Percentiles rank a stretch among this genome's conserved stretches.
Evolutionary conservation across 2,888 invertebrate genomes (phyloP).

Genomic region (Anorthoa munda): DNA sequence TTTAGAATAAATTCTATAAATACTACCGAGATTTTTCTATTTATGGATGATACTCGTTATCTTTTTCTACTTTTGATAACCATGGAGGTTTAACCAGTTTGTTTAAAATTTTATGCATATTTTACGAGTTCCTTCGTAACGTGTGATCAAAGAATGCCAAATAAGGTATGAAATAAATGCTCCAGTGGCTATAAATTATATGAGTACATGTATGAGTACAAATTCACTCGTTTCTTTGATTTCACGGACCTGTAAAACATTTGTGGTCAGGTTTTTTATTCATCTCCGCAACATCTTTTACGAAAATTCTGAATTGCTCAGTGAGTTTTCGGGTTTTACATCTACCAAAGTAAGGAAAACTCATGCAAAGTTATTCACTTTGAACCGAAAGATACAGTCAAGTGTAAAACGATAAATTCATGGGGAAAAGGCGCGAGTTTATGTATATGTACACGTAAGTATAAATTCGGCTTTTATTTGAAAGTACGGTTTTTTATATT

Average conservation of each 20-base stretch:
- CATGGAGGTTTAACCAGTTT: neutral
- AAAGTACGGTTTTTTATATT: neutral
- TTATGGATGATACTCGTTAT: neutral
- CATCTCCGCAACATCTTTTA: slow-evolving; percentile 22
- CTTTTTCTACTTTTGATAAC: neutral
- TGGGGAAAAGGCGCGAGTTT: no score
- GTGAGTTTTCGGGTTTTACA: slow-evolving; percentile 26
- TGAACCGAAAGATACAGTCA: slow-evolving; percentile 13
- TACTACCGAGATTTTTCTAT: neutral
- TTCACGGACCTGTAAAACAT: slow-evolving; percentile 17
- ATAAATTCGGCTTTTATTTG: neutral
- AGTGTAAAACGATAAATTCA: slow-evolving; percentile 1
- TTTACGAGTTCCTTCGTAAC: slow-evolving; percentile 4
- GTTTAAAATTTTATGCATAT: slow-evolving; percentile 15
- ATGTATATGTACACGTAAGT: neutral
- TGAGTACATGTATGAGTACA: neutral
- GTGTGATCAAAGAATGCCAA: slow-evolving; percentile 36
- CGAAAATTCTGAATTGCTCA: slow-evolving; percentile 24
- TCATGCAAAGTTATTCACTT: slow-evolving; percentile 13
- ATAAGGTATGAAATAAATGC: slow-evolving; percentile 12
- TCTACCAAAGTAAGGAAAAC: slow-evolving; percentile 20
- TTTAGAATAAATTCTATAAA: no score
- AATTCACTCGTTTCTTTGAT: slow-evolving; percentile 33
- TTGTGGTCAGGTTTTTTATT: slow-evolving; percentile 10
- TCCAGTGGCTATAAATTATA: slow-evolving; percentile 11